Base-by-base conservation (phyloP, 2,797 vertebrate genomes). In the Semotilus atromaculatus region DNA sequence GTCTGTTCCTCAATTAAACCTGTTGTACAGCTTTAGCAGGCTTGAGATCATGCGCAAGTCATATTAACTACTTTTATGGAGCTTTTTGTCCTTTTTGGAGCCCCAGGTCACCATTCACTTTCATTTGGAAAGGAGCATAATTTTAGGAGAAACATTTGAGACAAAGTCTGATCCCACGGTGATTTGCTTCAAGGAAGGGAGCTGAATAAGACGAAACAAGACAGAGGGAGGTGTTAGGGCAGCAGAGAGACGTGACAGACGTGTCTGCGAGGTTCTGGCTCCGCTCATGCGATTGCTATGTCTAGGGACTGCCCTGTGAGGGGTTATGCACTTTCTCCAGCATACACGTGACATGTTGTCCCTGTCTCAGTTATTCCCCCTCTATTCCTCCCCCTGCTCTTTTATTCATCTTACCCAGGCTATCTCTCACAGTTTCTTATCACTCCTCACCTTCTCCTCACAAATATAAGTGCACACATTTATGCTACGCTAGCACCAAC, bases 321-420 rank as follows among this genome's bases (percentile, higher is more conserved):
- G 86, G 90, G 88, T 88, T 88, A 86, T 88, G 86, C 85, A 86
- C 92, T 93, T 91, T 80, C 82, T 93, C 89, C 90, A 88, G 89
- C 80, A 75, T 90, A 92, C 93, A 94, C 91, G 92, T 93, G 92
- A 93, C 89, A 71, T 60, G 68, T 72, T 36, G 81, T 79, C 51
- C 85, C 86, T 85, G 82, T 87, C 89, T 81, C 89, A 80, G 67
- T 72, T 87, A 77, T 78, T 86, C 77, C 78, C 86, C 60, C 85
- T 89, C 88, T 90, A 86, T 90, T 86, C 79, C 80, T 83, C 83
- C 74, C 68, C 86, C 77, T 67, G 85, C 88, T 88, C 85, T 80
- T 78, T 62, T 55, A 53, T 79, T 89, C 85, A 73, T 85, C 83
- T 75, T 78, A 40, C 76, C 64, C 74, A 43, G 34, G 71, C 23